Conservation (phyloP, 2,888 invertebrate genomes). For the Pristionchus exspectatus region DNA sequence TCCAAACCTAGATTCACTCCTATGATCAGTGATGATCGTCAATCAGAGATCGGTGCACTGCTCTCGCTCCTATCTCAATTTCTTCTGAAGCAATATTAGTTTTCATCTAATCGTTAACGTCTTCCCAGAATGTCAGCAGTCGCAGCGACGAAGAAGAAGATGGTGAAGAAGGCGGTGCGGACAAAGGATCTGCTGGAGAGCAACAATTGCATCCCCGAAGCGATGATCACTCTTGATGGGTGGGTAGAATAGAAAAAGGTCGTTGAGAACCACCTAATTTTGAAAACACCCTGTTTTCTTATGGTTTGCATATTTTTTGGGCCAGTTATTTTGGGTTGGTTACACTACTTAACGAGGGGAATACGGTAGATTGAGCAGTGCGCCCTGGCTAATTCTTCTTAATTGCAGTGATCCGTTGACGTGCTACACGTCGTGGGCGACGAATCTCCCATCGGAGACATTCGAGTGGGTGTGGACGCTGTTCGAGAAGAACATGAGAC, state of each 20-base stretch:
- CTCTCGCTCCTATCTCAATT: too few relatives aligned
- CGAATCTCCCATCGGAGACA: conserved; percentile 67
- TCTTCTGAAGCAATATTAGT: background rate
- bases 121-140: conserved; percentile 6
- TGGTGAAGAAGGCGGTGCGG: conserved; percentile 53
- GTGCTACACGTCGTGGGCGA: conserved; percentile 69
- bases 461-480: conserved; percentile 71
- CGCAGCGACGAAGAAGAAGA: conserved; percentile 35
- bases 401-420: conserved; percentile 65
- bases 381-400: background rate
- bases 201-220: conserved; percentile 19
- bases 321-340: too few relatives aligned
- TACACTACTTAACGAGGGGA: too few relatives aligned
- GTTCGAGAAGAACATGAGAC: conserved; percentile 73
- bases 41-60: too few relatives aligned
- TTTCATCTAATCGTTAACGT: background rate
- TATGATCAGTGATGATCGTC: too few relatives aligned
- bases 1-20: too few relatives aligned
- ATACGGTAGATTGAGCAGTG: background rate
- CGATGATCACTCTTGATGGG: conserved; percentile 44
- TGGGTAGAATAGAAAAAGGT: background rate
- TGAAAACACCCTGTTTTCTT: too few relatives aligned
- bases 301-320: too few relatives aligned
- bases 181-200: conserved; percentile 10
- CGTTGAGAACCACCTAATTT: too few relatives aligned